Evolutionary conservation across 2,797 vertebrate species (phyloP).

Genomic region (Micropoecilia bifurca): DNA sequence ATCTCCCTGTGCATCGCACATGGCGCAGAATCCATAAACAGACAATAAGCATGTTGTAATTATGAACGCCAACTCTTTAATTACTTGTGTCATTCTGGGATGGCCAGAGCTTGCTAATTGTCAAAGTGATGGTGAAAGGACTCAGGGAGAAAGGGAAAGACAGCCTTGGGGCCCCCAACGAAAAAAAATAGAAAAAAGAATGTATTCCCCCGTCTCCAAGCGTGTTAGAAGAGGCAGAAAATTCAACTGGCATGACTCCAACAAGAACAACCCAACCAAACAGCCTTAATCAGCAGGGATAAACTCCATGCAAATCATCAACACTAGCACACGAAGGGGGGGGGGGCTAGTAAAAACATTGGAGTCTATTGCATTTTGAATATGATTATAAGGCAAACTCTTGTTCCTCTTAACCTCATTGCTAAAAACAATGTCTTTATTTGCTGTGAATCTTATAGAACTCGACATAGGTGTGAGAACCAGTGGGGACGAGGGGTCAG

Average conservation of each 20-base stretch:
- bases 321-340: constrained; percentile 54
- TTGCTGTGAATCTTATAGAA: neutral
- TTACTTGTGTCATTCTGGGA: constrained; percentile 73
- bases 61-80: constrained; percentile 76
- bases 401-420: constrained; percentile 20
- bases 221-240: constrained; percentile 68
- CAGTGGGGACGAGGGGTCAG: no score
- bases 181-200: constrained; percentile 11
- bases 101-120: constrained; percentile 64
- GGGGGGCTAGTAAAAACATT: constrained; percentile 29
- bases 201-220: constrained; percentile 65
- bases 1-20: constrained; percentile 54
- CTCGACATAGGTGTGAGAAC: neutral
- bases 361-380: constrained; percentile 39
- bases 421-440: constrained; percentile 8
- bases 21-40: constrained; percentile 69
- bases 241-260: constrained; percentile 74
- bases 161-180: constrained; percentile 52
- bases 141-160: constrained; percentile 53
- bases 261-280: constrained; percentile 70
- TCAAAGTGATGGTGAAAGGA: constrained; percentile 65
- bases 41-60: constrained; percentile 76
- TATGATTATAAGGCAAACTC: constrained; percentile 29
- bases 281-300: constrained; percentile 69
- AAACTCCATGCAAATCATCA: constrained; percentile 72